A percentile compares a stretch with the other conserved stretches of the same genome.
Conservation (phyloP, 2,888 invertebrate genomes). For the Eupeodes latifasciatus region DNA sequence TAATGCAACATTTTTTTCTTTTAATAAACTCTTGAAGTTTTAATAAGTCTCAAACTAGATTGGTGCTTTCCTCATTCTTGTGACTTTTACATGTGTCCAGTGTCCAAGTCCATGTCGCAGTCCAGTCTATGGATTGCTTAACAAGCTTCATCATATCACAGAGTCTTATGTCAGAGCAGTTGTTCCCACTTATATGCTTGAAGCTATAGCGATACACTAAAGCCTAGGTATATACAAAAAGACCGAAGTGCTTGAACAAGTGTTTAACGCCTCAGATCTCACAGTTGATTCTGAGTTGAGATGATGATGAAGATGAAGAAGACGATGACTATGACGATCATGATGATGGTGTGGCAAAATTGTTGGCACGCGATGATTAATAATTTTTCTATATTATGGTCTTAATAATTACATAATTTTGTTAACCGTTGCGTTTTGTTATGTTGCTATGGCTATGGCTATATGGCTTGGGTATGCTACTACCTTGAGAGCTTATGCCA, state of each 20-base stretch:
- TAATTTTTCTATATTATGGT: constrained; percentile 73
- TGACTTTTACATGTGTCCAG: constrained; percentile 38
- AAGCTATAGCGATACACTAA: neutral
- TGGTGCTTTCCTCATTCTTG: constrained; percentile 44
- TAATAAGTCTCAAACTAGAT: constrained; percentile 65
- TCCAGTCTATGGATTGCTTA: constrained; percentile 17
- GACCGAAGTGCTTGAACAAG: constrained; percentile 30
- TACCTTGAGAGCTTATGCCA: constrained; percentile 13
- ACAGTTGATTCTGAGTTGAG: neutral
- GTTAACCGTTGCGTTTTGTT: constrained; percentile 56
- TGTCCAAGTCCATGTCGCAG: too few relatives aligned
- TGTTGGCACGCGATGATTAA: constrained; percentile 75
- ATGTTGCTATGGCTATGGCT: constrained; percentile 25
- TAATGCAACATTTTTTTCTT: constrained; percentile 5
- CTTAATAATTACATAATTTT: constrained; percentile 74
- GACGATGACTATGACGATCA: neutral
- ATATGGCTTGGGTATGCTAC: constrained; percentile 1
- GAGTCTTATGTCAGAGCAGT: neutral
- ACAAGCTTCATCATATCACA: constrained; percentile 13
- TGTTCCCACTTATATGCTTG: neutral
- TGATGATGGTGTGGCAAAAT: constrained; percentile 62
- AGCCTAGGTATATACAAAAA: neutral
- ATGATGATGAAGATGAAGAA: constrained; percentile 35
- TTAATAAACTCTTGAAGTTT: constrained; percentile 42
- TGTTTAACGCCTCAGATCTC: constrained; percentile 63